Evolutionary conservation across 2,888 invertebrate species (phyloP).

Genomic region (Hypena proboscidalis): DNA sequence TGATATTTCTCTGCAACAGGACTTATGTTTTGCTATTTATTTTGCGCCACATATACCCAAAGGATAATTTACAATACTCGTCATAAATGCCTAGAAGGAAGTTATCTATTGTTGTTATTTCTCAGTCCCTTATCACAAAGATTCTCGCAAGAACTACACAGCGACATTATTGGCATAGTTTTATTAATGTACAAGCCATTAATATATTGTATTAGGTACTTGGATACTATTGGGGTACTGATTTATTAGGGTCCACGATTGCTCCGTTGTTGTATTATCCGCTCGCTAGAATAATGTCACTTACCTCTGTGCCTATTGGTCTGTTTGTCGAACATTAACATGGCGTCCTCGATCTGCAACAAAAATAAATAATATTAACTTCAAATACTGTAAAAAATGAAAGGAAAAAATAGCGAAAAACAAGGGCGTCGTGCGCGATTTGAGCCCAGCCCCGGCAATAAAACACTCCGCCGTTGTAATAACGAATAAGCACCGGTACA

Average conservation of each 20-base stretch:
- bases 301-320: slow-evolving; percentile 99
- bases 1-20: slow-evolving; percentile 20
- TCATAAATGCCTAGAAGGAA: slow-evolving; percentile 9
- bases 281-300: slow-evolving; percentile 57
- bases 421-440: slow-evolving; percentile 79
- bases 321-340: slow-evolving; percentile 99
- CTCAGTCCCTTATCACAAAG: slow-evolving; percentile 24
- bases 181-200: slow-evolving; percentile 37
- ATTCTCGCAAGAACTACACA: slow-evolving; percentile 25
- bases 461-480: slow-evolving; percentile 84
- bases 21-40: slow-evolving; percentile 11
- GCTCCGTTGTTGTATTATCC: slow-evolving; percentile 23
- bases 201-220: slow-evolving; percentile 34
- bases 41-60: slow-evolving; percentile 1
- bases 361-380: slow-evolving; percentile 75
- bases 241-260: slow-evolving; percentile 36
- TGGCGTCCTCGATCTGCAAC: slow-evolving; percentile 99
- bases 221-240: slow-evolving; percentile 30
- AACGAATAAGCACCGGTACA: slow-evolving; percentile 85
- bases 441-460: slow-evolving; percentile 81
- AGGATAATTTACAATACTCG: slow-evolving; percentile 9
- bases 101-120: slow-evolving; percentile 1
- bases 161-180: slow-evolving; percentile 35
- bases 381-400: slow-evolving; percentile 67
- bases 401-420: slow-evolving; percentile 74